Conservation (phyloP, 2,113 vertebrate species). For the Picathartes gymnocephalus region DNA sequence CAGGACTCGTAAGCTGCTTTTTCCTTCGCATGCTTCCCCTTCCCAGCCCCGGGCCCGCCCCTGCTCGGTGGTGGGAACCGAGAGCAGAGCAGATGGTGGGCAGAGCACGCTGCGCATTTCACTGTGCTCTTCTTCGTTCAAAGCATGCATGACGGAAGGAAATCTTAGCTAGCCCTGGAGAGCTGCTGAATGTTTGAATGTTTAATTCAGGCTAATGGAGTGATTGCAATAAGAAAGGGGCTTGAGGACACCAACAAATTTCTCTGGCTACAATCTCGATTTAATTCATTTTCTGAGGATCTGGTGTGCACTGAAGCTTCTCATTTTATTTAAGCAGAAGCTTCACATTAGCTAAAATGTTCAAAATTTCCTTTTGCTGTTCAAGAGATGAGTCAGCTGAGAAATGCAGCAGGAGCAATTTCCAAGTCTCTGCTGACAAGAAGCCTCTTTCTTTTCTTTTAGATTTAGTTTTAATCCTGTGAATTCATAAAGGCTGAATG, state of each 20-base stretch:
- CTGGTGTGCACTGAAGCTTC: neutral
- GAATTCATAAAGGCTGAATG: neutral
- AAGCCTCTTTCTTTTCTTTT: conserved; percentile 63
- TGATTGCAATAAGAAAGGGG: conserved; percentile 19
- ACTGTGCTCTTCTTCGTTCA: neutral
- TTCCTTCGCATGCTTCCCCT: conserved; percentile 5
- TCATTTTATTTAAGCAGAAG: neutral
- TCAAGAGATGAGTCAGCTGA: neutral
- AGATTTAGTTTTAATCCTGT: neutral
- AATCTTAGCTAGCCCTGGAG: conserved; percentile 39
- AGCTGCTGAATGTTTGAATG: neutral
- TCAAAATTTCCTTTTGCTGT: neutral
- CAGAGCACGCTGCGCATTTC: fast-evolving
- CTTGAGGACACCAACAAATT: neutral
- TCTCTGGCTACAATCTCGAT: neutral
- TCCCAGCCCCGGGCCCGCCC: neutral
- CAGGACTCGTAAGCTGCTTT: conserved; percentile 87
- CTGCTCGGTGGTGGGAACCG: neutral
- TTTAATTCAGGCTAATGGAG: neutral
- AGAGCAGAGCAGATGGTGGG: neutral
- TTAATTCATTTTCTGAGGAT: neutral
- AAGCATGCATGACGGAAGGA: conserved; percentile 49
- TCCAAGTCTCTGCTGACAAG: neutral
- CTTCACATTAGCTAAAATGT: neutral
- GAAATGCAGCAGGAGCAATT: neutral